These are phyloP conservation scores for Halocynthia roretzi DNA, from an alignment of 23 tunicate genomes.

Conservation along the genomic window DNA sequence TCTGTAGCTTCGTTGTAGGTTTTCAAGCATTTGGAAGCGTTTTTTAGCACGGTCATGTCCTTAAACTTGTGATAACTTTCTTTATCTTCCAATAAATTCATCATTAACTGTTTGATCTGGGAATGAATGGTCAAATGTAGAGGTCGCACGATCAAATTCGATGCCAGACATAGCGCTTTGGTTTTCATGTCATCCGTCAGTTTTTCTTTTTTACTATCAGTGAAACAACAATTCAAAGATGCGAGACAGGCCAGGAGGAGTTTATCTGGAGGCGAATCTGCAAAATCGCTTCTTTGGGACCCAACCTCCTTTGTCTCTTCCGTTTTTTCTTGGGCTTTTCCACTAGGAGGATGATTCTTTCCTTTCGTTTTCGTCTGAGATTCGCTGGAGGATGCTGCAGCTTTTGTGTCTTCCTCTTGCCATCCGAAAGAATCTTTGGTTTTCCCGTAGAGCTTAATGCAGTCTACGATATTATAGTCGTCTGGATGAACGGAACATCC, in stretches of 20 bases:
- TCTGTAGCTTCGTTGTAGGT: neutral
- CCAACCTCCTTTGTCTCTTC: neutral
- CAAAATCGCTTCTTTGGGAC: neutral
- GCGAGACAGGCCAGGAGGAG: conserved; percentile 38
- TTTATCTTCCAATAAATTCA: conserved; percentile 36
- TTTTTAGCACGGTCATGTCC: conserved; percentile 47
- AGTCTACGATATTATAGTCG: conserved; percentile 64
- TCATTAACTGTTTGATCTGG: conserved; percentile 33
- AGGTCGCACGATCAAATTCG: conserved; percentile 43
- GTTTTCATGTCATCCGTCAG: neutral
- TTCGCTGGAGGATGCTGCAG: neutral
- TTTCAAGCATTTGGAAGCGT: conserved; percentile 27
- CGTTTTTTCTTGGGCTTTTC: neutral
- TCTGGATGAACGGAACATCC: conserved; percentile 67
- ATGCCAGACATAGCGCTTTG: neutral
- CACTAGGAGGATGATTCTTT: neutral
- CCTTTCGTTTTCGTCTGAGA: conserved; percentile 2
- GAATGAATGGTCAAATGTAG: conserved; percentile 28
- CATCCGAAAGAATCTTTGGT: conserved; percentile 75
- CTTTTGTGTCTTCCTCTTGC: conserved; percentile 48
- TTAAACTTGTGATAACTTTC: conserved; percentile 37
- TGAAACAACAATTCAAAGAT: conserved; percentile 48
- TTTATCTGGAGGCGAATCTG: conserved; percentile 49
- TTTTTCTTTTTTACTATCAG: neutral
- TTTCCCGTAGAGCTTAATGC: conserved; percentile 77